Evolutionary conservation across 2,113 vertebrate species (phyloP).

Genomic region (Poeciliopsis retropinna): DNA sequence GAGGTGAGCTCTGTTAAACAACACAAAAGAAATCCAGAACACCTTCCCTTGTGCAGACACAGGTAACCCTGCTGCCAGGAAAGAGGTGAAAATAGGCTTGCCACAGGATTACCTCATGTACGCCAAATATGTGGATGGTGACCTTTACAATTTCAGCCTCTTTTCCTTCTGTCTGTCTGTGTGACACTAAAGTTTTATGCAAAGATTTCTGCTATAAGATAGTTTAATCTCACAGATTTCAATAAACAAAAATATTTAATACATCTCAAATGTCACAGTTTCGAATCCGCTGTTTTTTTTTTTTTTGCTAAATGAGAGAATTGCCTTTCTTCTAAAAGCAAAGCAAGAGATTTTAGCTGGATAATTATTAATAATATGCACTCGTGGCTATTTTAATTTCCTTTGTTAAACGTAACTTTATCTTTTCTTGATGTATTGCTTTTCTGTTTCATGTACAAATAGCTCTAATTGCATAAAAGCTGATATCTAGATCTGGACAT

Average conservation of each 20-base stretch:
- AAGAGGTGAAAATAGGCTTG: slow-evolving; percentile 59
- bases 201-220: neutral
- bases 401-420: neutral
- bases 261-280: neutral
- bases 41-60: slow-evolving; percentile 61
- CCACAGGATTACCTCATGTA: slow-evolving; percentile 64
- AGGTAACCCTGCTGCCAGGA: slow-evolving; percentile 56
- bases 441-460: neutral
- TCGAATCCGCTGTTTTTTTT: neutral
- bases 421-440: neutral
- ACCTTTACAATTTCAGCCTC: slow-evolving; percentile 20
- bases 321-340: neutral
- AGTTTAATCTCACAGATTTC: neutral
- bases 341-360: neutral
- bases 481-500: neutral
- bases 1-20: slow-evolving; percentile 75
- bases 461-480: neutral
- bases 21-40: slow-evolving; percentile 69
- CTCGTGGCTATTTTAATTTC: neutral
- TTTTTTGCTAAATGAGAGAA: neutral
- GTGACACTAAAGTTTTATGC: neutral
- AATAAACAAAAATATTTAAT: neutral
- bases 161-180: neutral
- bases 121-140: slow-evolving; percentile 41
- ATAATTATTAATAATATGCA: neutral